Evolutionary conservation across 1,140 invertebrate genomes (phyloP), one percentile per base, ranked within the genome.

Genomic region (Palaemon carinicauda): DNA sequence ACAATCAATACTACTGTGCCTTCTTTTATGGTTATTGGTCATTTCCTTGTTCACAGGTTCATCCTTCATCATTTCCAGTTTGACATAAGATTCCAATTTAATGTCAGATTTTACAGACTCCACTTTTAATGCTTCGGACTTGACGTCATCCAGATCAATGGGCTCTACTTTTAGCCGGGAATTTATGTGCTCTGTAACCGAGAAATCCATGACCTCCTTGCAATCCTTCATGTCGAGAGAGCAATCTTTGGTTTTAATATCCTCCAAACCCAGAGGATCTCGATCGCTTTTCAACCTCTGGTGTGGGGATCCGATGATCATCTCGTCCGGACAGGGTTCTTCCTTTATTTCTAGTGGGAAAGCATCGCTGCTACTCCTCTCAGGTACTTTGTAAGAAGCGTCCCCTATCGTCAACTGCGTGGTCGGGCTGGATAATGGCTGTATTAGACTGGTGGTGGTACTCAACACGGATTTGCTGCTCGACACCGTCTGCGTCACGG

Each of bases 391-490:
- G 73, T 87, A 74, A 52, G 79, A 78, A 54, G 84, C 50, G 56
- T 80, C 69, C 74, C 52, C 78, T 54, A 53, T 33, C 53, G 27
- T n/a, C 52, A 79, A 71, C 41, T 71, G 56, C 52, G 78, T 50
- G 71, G 65, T 60, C 29, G 82, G 50, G 51, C 78, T 81, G 71
- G 85, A 75, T 31, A 87, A 17, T 29, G 85, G 79, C 50, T 87
- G 78, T 52, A 56, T 60, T 29, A 87, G 71, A 79, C 85, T 81
- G 31, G 85, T 60, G 80, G 87, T 82, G 50, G 89, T 87, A 21
- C 89, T 84, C 53, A 88, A 73, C 54, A 83, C 82, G 81, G 89
- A 80, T 41, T 88, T 89, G 73, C 87, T 80, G 81, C 73, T 81
- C 0, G 87, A 87, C 27, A 87, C 80, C 4, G 89, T 86, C 53